Evolutionary conservation across 2,888 invertebrate genomes (phyloP).

Genomic region (Brassicogethes aeneus): DNA sequence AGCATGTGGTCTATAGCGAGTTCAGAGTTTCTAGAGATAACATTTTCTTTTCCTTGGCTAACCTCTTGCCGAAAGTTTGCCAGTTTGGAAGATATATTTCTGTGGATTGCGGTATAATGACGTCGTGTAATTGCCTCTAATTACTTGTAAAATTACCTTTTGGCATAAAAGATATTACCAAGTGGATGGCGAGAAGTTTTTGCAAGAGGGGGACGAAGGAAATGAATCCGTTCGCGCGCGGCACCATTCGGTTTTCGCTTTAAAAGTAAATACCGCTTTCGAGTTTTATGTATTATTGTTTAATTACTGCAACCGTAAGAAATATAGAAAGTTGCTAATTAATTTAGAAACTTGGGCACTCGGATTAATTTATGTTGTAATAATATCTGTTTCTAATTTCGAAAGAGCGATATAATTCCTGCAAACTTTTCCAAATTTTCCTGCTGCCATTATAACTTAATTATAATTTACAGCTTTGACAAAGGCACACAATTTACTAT

Average conservation of each 20-base stretch:
- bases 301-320: slow-evolving; percentile 37
- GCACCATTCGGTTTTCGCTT: slow-evolving; percentile 5
- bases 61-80: slow-evolving; percentile 27
- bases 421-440: too few species aligned
- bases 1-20: background rate
- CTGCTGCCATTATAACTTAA: too few species aligned
- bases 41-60: slow-evolving; percentile 33
- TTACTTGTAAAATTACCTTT: slow-evolving; percentile 47
- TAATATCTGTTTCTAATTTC: slow-evolving; percentile 27
- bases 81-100: slow-evolving; percentile 37
- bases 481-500: too few species aligned
- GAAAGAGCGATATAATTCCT: background rate
- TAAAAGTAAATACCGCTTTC: slow-evolving; percentile 31
- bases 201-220: slow-evolving; percentile 33
- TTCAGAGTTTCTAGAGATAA: slow-evolving; percentile 21
- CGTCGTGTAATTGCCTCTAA: slow-evolving; percentile 44
- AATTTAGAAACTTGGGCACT: slow-evolving; percentile 30
- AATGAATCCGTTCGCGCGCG: slow-evolving; percentile 31
- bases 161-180: slow-evolving; percentile 41
- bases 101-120: slow-evolving; percentile 39
- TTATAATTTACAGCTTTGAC: too few species aligned
- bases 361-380: slow-evolving; percentile 23
- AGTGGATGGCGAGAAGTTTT: slow-evolving; percentile 30
- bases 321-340: slow-evolving; percentile 37
- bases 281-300: slow-evolving; percentile 37